phyloP scores from a whole-genome alignment of 2,888 invertebrate species.

The Tethea ocularis region DNA sequence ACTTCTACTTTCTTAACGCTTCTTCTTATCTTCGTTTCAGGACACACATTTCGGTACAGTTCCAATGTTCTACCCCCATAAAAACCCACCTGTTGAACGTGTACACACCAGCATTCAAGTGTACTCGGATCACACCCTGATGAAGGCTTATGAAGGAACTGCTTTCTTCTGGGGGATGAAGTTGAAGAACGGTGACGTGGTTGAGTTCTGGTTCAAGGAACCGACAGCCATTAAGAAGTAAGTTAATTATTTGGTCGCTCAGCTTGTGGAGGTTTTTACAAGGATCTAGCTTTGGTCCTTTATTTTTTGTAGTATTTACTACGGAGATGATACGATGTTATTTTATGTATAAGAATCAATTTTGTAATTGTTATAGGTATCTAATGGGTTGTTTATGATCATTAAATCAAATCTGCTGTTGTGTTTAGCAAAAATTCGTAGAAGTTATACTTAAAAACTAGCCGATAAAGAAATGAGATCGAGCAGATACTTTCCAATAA shows the following conservation, averaged over 20 bases:
- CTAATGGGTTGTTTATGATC: no score
- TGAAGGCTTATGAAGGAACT: slow-evolving; percentile 93
- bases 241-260: background rate
- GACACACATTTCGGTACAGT: slow-evolving; percentile 95
- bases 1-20: background rate
- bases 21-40: slow-evolving; percentile 69
- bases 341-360: no score
- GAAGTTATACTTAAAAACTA: no score
- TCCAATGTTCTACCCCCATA: slow-evolving; percentile 90
- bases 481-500: no score
- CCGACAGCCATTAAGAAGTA: slow-evolving; percentile 89
- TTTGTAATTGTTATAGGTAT: no score
- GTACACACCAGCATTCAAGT: slow-evolving; percentile 82
- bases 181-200: slow-evolving; percentile 91
- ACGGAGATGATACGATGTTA: background rate
- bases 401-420: no score
- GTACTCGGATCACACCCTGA: slow-evolving; percentile 90
- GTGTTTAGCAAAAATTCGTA: no score
- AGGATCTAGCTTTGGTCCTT: slow-evolving; percentile 26
- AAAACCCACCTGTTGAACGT: slow-evolving; percentile 75
- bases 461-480: no score
- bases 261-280: background rate
- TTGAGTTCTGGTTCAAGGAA: slow-evolving; percentile 90
- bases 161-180: slow-evolving; percentile 96
- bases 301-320: background rate